A percentile compares a stretch with the other conserved stretches of the same genome.
phyloP scores from a whole-genome alignment of 2,113 vertebrate genomes.

The Leptobrachium ailaonicum region DNA sequence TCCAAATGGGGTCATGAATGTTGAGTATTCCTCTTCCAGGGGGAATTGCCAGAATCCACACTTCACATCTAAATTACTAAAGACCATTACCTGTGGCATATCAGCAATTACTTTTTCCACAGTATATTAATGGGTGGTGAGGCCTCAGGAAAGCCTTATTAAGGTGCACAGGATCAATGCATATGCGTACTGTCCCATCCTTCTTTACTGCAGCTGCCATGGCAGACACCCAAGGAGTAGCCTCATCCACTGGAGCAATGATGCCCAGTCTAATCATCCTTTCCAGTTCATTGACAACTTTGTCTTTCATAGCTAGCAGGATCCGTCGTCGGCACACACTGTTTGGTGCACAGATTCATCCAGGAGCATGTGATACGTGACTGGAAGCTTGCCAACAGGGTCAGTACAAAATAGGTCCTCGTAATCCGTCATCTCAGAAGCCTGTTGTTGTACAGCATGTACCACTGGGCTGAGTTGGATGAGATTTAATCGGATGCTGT shows the following conservation, averaged over 20 bases:
- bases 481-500: background rate
- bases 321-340: background rate
- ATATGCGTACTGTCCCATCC: too few relatives aligned
- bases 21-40: background rate
- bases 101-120: background rate
- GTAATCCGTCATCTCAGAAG: background rate
- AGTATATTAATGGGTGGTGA: background rate
- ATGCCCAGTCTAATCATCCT: conserved; percentile 24
- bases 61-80: background rate
- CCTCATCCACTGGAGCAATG: background rate
- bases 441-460: background rate
- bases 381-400: background rate
- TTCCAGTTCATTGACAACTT: conserved; percentile 1
- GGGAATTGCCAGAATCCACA: background rate
- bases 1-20: background rate
- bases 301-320: conserved; percentile 23
- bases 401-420: conserved; percentile 10
- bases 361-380: background rate
- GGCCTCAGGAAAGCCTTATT: background rate
- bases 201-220: conserved; percentile 35
- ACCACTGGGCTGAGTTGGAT: background rate
- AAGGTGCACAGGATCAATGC: too few relatives aligned
- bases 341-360: background rate
- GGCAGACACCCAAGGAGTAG: conserved; percentile 32
- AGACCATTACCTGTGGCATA: background rate